Conservation (phyloP, 1,140 invertebrate species). For the Protaetia brevitarsis region DNA sequence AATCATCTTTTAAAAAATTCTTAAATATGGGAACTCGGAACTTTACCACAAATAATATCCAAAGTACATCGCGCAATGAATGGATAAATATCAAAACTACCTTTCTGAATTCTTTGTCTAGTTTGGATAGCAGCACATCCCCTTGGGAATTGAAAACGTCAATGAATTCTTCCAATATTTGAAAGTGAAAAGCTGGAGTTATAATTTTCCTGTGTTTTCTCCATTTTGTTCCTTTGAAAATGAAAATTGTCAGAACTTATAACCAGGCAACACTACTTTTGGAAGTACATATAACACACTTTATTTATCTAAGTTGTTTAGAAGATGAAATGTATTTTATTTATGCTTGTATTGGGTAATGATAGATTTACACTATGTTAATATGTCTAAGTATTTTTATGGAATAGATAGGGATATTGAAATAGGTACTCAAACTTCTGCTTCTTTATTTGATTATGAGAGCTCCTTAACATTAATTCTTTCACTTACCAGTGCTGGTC, state of each 20-base stretch:
- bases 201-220: conserved; percentile 62
- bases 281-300: no score
- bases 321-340: no score
- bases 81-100: conserved; percentile 52
- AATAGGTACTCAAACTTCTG: no score
- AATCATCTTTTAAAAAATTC: background rate
- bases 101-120: conserved; percentile 57
- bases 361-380: no score
- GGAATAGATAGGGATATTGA: no score
- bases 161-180: conserved; percentile 73
- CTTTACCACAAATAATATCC: conserved; percentile 63
- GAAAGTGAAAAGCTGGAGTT: conserved; percentile 82
- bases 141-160: conserved; percentile 63
- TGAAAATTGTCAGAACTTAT: background rate
- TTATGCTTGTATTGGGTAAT: no score
- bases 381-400: no score
- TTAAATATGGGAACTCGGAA: background rate
- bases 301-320: no score
- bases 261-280: background rate
- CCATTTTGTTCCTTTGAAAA: conserved; percentile 62
- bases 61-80: conserved; percentile 64
- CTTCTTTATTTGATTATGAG: no score
- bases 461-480: no score
- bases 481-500: no score
- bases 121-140: conserved; percentile 54